Conservation (phyloP, 2,797 vertebrate species). For the Heteromormyrus szaboi region DNA sequence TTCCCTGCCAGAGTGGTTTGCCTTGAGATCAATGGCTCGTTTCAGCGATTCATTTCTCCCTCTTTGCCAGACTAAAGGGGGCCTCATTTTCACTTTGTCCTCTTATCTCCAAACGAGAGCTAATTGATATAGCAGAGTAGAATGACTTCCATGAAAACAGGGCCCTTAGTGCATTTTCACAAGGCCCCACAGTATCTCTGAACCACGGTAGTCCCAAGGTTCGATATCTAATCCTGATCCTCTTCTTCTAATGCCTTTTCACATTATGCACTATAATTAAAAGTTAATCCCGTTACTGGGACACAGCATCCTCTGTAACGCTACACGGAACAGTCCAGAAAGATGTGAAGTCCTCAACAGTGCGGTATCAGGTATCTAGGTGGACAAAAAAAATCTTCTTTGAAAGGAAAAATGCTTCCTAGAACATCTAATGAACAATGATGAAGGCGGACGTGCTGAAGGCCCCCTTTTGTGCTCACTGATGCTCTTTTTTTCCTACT, state of each 20-base stretch:
- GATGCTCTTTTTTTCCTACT: not conserved
- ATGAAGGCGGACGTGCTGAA: not conserved
- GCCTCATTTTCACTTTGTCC: not conserved
- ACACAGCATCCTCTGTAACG: not conserved
- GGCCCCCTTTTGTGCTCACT: not conserved
- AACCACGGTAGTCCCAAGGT: not conserved
- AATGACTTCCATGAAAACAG: not conserved
- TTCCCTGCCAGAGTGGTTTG: not conserved
- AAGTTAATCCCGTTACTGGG: constrained; percentile 28
- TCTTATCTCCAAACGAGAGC: not conserved
- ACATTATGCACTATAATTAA: constrained; percentile 16
- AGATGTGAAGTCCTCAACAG: not conserved
- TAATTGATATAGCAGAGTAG: not conserved
- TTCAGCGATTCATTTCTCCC: not conserved
- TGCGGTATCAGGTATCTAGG: not conserved
- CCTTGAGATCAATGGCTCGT: not conserved
- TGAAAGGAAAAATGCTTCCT: not conserved
- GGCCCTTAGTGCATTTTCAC: not conserved
- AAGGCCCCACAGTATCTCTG: not conserved
- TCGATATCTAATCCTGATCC: constrained; percentile 3
- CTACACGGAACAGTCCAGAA: not conserved
- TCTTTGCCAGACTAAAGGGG: not conserved
- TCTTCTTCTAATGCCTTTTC: constrained; percentile 14
- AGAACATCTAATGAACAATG: not conserved
- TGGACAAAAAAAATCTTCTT: not conserved